These are phyloP conservation scores for Yasuhikotakia modesta DNA, from an alignment of 2,797 vertebrate genomes.

Conservation along the genomic window DNA sequence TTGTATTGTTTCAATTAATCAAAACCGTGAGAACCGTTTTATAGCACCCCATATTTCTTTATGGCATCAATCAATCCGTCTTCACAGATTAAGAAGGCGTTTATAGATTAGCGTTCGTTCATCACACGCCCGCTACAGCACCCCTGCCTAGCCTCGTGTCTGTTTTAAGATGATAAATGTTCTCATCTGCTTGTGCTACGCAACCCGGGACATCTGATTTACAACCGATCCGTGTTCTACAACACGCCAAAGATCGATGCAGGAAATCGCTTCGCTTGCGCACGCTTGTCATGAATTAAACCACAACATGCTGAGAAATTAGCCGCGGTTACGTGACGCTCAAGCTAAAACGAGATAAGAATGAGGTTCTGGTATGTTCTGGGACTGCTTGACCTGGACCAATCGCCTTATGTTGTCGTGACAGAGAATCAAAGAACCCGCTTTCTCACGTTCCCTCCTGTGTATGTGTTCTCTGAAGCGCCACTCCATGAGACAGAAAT, in stretches of 20 bases:
- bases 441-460: background rate
- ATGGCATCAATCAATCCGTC: constrained; percentile 15
- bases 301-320: constrained; percentile 16
- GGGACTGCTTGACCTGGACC: background rate
- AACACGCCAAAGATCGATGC: constrained; percentile 12
- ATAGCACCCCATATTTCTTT: constrained; percentile 27
- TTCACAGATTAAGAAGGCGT: constrained; percentile 31
- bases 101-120: constrained; percentile 45
- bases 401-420: constrained; percentile 27
- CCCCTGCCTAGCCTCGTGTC: background rate
- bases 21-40: constrained; percentile 13
- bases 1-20: constrained; percentile 3
- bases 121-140: background rate
- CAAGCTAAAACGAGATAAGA: constrained; percentile 17
- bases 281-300: background rate
- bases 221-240: constrained; percentile 15
- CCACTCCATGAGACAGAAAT: constrained; percentile 1
- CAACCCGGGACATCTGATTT: background rate
- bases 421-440: constrained; percentile 22
- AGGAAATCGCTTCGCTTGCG: background rate
- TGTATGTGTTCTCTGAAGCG: constrained; percentile 14
- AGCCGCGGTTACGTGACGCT: background rate
- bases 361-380: background rate
- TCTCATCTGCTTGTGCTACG: background rate
- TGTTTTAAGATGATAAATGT: constrained; percentile 43